Evolutionary conservation across 2,888 invertebrate species (phyloP).

Genomic region (Synanthedon formicaeformis): DNA sequence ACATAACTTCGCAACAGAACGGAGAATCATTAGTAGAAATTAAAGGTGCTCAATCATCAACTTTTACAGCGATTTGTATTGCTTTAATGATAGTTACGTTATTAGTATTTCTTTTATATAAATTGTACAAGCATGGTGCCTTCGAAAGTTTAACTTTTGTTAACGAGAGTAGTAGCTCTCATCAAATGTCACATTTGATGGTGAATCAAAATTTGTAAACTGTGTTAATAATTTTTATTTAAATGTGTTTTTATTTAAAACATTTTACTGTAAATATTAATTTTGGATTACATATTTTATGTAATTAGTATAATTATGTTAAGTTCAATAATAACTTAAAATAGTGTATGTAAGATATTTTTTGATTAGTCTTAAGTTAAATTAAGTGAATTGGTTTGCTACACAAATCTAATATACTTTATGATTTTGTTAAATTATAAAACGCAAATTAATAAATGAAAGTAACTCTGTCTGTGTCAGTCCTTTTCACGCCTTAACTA

Average conservation of each 20-base stretch:
- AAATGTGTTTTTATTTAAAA: conserved; percentile 5
- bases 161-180: conserved; percentile 8
- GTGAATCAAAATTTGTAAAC: conserved; percentile 15
- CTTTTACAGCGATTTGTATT: conserved; percentile 21
- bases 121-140: conserved; percentile 13
- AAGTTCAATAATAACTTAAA: too few species aligned
- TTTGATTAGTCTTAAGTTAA: too few species aligned
- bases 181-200: conserved; percentile 13
- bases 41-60: conserved; percentile 4
- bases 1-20: not conserved
- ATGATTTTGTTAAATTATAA: too few species aligned
- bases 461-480: too few species aligned
- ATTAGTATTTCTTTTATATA: conserved; percentile 11
- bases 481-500: too few species aligned
- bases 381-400: too few species aligned
- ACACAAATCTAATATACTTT: too few species aligned
- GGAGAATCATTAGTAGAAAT: not conserved
- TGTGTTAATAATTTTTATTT: conserved; percentile 11
- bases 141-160: conserved; percentile 9
- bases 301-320: too few species aligned
- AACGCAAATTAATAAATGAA: too few species aligned
- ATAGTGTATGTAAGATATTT: too few species aligned
- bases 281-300: too few species aligned
- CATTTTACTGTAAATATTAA: too few species aligned
- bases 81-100: conserved; percentile 13